Conservation (phyloP, 2,113 vertebrate species). For the Dryoscopus gambensis region DNA sequence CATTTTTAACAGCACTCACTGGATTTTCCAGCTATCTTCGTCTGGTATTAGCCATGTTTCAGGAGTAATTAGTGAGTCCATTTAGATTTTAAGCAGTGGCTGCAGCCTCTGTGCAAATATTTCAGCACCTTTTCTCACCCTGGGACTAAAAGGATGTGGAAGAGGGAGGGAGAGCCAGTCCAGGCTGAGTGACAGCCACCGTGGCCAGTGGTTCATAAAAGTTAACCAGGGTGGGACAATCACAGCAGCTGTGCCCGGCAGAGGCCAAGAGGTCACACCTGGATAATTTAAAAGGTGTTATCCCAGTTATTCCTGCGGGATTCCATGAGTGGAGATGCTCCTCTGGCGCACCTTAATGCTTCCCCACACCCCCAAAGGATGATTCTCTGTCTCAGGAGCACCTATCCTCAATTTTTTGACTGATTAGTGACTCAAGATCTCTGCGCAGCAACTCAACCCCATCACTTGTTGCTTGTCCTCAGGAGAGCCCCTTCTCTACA, state of each 20-base stretch:
- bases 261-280: background rate
- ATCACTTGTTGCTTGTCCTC: background rate
- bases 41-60: background rate
- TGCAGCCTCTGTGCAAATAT: background rate
- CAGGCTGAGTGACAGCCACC: background rate
- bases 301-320: background rate
- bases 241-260: background rate
- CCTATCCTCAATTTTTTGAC: background rate
- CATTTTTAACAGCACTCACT: background rate
- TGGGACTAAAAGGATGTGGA: background rate
- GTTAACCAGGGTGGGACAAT: background rate
- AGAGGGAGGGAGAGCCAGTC: background rate
- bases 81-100: background rate
- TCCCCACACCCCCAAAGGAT: background rate
- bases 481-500: background rate
- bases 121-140: background rate
- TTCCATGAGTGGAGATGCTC: background rate
- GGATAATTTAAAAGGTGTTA: background rate
- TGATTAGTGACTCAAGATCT: background rate
- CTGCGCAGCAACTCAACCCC: background rate
- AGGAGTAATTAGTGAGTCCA: background rate
- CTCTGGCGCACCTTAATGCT: background rate
- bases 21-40: background rate
- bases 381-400: background rate
- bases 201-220: background rate